These are phyloP conservation scores for Eupithecia pulchellata DNA, from an alignment of 2,888 invertebrate species.

Conservation along the genomic window DNA sequence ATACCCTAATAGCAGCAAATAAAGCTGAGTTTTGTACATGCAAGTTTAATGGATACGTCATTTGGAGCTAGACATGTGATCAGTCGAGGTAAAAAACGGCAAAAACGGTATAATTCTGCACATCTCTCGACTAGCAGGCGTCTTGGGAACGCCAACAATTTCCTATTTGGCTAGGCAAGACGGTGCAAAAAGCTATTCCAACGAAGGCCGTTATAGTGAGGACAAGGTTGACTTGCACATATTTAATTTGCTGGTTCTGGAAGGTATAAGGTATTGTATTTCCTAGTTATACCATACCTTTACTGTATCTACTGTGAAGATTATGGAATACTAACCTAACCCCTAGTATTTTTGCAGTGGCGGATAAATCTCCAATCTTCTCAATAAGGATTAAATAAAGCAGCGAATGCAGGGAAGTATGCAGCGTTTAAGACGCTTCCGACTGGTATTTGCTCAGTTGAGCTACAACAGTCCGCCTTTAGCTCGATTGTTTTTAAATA, in stretches of 20 bases:
- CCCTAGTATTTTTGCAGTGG: not conserved
- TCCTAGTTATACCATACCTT: not conserved
- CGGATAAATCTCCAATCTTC: not conserved
- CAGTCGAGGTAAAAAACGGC: constrained; percentile 66
- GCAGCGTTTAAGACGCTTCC: no score
- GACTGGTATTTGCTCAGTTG: no score
- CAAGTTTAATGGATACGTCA: constrained; percentile 52
- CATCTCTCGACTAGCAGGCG: constrained; percentile 71
- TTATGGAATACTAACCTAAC: no score
- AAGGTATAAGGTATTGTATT: not conserved
- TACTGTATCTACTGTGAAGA: no score
- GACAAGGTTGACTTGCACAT: constrained; percentile 23
- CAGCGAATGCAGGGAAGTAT: no score
- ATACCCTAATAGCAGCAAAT: constrained; percentile 18
- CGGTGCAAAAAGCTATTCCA: constrained; percentile 66
- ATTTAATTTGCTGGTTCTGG: constrained; percentile 3
- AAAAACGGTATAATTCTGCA: constrained; percentile 73
- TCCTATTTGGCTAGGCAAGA: constrained; percentile 64
- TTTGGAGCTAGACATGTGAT: constrained; percentile 55
- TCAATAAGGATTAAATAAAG: not conserved
- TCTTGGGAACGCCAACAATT: constrained; percentile 74
- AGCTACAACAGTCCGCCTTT: no score
- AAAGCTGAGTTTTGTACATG: constrained; percentile 25
- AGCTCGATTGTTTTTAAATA: no score
- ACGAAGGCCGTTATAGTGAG: constrained; percentile 53